Evolutionary conservation across 2,888 invertebrate species (phyloP).

Genomic region (Carpatolechia fugitivella): DNA sequence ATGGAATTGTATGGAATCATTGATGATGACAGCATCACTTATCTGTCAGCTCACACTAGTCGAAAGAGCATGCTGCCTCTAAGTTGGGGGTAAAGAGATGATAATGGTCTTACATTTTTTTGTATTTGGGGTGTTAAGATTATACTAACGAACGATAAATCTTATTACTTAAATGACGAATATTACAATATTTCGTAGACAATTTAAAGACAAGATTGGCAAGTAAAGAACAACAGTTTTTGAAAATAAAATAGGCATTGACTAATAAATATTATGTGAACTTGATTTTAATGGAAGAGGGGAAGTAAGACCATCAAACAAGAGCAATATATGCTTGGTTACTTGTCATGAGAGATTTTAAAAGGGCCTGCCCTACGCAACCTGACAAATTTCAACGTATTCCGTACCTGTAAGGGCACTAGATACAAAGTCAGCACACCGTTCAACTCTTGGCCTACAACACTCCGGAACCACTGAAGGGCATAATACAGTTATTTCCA

Average conservation of each 20-base stretch:
- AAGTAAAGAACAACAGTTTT: too few species aligned
- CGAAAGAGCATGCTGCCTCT: constrained; percentile 76
- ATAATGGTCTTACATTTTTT: constrained; percentile 20
- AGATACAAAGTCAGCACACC: constrained; percentile 63
- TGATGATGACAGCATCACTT: constrained; percentile 43
- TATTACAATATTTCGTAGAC: too few species aligned
- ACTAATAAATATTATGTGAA: background rate
- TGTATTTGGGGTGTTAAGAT: too few species aligned
- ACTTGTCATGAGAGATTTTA: constrained; percentile 75
- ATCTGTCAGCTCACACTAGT: constrained; percentile 76
- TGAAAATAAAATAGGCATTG: too few species aligned
- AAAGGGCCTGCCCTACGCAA: constrained; percentile 73
- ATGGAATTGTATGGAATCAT: constrained; percentile 36
- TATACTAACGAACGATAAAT: too few species aligned
- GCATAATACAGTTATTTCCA: constrained; percentile 78
- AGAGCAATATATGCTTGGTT: constrained; percentile 75
- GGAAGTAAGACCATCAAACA: constrained; percentile 22
- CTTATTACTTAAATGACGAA: too few species aligned
- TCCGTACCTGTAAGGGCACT: constrained; percentile 35
- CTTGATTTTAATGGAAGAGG: background rate
- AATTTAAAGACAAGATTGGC: too few species aligned
- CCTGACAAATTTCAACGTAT: constrained; percentile 56
- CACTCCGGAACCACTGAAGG: constrained; percentile 75
- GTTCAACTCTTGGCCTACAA: constrained; percentile 68
- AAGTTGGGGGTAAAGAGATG: constrained; percentile 23